Percentiles rank a stretch among this genome's conserved stretches.
Evolutionary conservation across 2,113 vertebrate genomes (phyloP).

Genomic region (Cryptotis parvus): DNA sequence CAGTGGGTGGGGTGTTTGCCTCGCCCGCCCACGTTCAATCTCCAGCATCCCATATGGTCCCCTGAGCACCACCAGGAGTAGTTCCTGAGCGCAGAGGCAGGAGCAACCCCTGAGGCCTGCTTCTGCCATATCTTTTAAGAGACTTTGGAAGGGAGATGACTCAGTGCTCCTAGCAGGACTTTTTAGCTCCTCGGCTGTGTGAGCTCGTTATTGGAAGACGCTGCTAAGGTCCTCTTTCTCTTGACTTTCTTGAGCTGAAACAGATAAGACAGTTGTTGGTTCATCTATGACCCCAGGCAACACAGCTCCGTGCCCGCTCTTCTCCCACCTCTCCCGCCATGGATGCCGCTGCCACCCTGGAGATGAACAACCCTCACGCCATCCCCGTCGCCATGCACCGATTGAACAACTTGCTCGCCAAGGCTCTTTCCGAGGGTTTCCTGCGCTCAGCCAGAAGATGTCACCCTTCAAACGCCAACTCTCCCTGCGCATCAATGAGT

Average conservation of each 20-base stretch:
- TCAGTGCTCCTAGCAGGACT: background rate
- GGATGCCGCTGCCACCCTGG: conserved; percentile 88
- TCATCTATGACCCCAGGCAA: conserved; percentile 83
- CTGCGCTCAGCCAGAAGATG: conserved; percentile 97
- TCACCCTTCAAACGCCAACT: conserved; percentile 98
- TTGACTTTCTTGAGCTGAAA: conserved; percentile 88
- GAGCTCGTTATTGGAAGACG: conserved; percentile 50
- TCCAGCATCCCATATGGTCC: too few species aligned
- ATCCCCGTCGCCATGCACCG: conserved; percentile 97
- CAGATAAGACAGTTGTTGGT: conserved; percentile 88
- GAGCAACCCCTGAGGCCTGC: background rate
- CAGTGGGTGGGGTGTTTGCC: too few species aligned
- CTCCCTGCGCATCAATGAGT: conserved; percentile 96
- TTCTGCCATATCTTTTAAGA: conserved; percentile 30
- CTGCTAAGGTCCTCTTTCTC: conserved; percentile 61
- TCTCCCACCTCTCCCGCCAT: conserved; percentile 92
- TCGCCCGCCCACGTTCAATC: too few species aligned
- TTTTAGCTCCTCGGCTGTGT: conserved; percentile 15
- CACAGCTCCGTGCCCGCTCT: conserved; percentile 85
- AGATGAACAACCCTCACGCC: conserved; percentile 90
- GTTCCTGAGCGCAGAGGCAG: too few species aligned
- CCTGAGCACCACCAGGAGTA: too few species aligned
- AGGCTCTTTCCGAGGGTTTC: conserved; percentile 98
- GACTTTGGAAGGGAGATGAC: background rate
- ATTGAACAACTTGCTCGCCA: conserved; percentile 96